Evolutionary conservation across 2,888 invertebrate species (phyloP).

Genomic region (Meganola albula): DNA sequence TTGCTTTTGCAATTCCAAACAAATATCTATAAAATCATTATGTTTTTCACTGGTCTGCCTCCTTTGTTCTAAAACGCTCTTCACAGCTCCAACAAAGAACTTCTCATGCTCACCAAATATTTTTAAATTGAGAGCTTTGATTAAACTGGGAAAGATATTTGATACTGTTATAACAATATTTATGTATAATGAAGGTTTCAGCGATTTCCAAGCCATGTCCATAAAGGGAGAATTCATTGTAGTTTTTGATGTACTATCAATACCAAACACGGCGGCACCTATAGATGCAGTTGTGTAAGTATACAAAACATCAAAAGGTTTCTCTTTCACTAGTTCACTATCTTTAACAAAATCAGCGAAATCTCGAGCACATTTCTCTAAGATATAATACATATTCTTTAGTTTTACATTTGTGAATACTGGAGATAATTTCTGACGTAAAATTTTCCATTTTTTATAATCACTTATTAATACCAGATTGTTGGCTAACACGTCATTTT

Average conservation of each 20-base stretch:
- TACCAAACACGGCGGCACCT: slow-evolving; percentile 60
- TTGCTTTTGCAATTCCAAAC: slow-evolving; percentile 46
- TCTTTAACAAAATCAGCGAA: slow-evolving; percentile 40
- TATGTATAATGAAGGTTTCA: slow-evolving; percentile 25
- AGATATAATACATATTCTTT: slow-evolving; percentile 56
- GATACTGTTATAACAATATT: slow-evolving; percentile 32
- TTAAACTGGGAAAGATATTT: slow-evolving; percentile 36
- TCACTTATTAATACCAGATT: slow-evolving; percentile 49
- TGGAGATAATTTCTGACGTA: slow-evolving; percentile 56
- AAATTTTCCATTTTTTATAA: slow-evolving; percentile 49
- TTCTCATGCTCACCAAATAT: slow-evolving; percentile 45
- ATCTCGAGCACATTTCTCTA: slow-evolving; percentile 47
- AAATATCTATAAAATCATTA: slow-evolving; percentile 53
- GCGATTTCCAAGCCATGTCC: slow-evolving; percentile 42
- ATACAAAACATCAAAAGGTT: slow-evolving; percentile 41
- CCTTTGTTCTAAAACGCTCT: slow-evolving; percentile 40
- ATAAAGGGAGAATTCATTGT: slow-evolving; percentile 54
- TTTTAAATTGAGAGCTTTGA: slow-evolving; percentile 36
- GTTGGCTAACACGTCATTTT: slow-evolving; percentile 44
- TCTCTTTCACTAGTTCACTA: slow-evolving; percentile 27
- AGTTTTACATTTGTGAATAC: slow-evolving; percentile 53
- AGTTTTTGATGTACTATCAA: slow-evolving; percentile 46
- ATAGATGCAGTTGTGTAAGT: slow-evolving; percentile 51
- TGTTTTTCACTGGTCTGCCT: slow-evolving; percentile 24
- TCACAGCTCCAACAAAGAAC: slow-evolving; percentile 49